Evolutionary conservation across 2,888 invertebrate genomes (phyloP), one percentile per base, ranked within the genome.

Genomic region (Thelaira solivaga): DNA sequence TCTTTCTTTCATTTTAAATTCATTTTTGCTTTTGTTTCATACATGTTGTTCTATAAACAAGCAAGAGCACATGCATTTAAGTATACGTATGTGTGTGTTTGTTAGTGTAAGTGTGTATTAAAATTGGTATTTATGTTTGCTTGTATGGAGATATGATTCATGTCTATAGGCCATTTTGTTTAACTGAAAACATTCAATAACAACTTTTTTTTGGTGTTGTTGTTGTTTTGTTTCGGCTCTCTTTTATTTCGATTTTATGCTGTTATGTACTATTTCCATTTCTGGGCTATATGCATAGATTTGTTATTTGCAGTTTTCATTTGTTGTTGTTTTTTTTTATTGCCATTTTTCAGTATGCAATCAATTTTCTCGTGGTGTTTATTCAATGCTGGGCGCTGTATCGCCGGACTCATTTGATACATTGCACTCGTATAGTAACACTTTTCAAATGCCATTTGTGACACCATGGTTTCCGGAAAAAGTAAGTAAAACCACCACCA

Each of bases 391-490:
- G 82, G 96, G 96, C 6, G 96, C 96, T 8, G 96, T 97, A 47
- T 95, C 95, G 62, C 96, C 96, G 39, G 96, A 96, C 86, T 96
- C 96, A n/a, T 97, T 97, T 88, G 96, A 97, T 90, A 97, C 96
- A 4, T 91, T 97, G 61, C 96, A 97, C 88, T 97, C 97, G 18
- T 97, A 97, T 90, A 95, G 96, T 85, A 97, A 97, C 89, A 96
- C 97, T 59, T 97, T 97, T 88, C 96, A 97, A 90, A 96, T 97
- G 95, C 97, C 97, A 39, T 97, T 97, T 88, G 94, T 97, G 79
- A 96, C 96, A 49, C 96, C 96, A 11, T 96, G 96, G 96, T 97
- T 96, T 87, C 96, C 97, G 0, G 96, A 97, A 89, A 96, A 96
- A 92, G 95, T 94, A 89, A 90, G 87, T 85, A 71, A 20, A 22